A percentile compares a stretch with the other conserved stretches of the same genome.
phyloP scores from a whole-genome alignment of 2,113 vertebrate genomes.

The Uria aalge region DNA sequence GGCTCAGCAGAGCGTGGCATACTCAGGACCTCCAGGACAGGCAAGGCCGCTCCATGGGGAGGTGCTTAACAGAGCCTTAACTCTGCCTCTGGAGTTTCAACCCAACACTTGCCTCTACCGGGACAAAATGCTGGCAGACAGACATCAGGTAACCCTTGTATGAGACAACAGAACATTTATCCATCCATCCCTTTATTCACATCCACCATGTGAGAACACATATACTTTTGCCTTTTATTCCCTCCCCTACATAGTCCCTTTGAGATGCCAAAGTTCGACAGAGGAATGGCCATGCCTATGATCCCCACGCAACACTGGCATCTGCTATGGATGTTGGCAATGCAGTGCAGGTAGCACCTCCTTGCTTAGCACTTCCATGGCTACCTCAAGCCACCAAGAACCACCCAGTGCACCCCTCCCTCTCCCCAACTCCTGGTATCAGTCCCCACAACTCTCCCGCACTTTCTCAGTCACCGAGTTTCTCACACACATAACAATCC shows the following conservation, averaged over 20 bases:
- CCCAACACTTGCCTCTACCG: neutral
- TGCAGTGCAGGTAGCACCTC: neutral
- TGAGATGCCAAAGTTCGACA: neutral
- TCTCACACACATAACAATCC: fast-evolving
- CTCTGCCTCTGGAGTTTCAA: neutral
- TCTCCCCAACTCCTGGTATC: neutral
- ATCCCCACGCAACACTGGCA: neutral
- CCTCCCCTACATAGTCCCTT: neutral
- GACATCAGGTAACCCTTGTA: neutral
- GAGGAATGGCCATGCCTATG: neutral
- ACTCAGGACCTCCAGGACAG: neutral
- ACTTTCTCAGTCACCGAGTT: neutral
- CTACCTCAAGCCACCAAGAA: neutral
- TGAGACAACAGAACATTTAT: neutral
- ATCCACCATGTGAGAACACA: fast-evolving
- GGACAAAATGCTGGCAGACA: neutral
- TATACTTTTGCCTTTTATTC: neutral
- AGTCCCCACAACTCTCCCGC: neutral
- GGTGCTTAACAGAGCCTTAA: neutral
- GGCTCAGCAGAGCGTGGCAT: neutral
- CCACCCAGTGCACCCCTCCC: neutral
- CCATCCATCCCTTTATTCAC: neutral
- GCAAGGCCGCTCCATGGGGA: neutral
- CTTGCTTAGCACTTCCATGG: neutral
- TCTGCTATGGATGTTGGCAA: neutral